Conservation (phyloP, 2,797 vertebrate genomes). For the Pseudomugil gertrudae region DNA sequence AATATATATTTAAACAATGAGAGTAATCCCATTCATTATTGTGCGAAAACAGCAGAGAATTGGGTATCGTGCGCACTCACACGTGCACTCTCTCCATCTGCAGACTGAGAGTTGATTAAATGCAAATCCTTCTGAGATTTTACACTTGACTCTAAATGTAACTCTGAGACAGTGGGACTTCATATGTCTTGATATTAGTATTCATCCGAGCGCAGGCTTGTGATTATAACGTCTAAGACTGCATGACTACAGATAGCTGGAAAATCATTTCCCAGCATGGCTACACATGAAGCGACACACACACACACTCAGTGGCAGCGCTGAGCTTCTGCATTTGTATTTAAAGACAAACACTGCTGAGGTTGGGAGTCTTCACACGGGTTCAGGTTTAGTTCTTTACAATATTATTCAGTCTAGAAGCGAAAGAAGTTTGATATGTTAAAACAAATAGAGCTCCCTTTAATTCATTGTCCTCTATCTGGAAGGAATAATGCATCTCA, state of each 20-base stretch:
- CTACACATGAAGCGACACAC: slow-evolving; percentile 24
- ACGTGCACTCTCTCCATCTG: not conserved
- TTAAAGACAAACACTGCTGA: slow-evolving; percentile 1
- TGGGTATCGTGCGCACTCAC: not conserved
- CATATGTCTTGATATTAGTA: slow-evolving; percentile 54
- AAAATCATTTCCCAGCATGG: slow-evolving; percentile 41
- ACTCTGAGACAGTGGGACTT: slow-evolving; percentile 46
- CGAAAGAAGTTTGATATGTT: not conserved
- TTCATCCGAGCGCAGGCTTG: slow-evolving; percentile 17
- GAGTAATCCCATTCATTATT: not conserved
- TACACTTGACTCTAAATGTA: slow-evolving; percentile 79
- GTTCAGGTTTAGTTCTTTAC: not conserved
- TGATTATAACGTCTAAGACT: slow-evolving; percentile 37
- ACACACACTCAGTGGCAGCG: slow-evolving; percentile 19
- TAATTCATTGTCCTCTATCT: too few species aligned
- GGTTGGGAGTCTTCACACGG: not conserved
- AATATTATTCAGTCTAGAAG: not conserved
- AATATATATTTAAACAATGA: not conserved
- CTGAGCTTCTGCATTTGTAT: slow-evolving; percentile 12
- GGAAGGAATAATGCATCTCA: too few species aligned
- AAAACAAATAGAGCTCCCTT: not conserved
- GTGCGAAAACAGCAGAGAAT: slow-evolving; percentile 1
- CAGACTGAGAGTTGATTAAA: slow-evolving; percentile 67
- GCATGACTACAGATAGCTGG: slow-evolving; percentile 38
- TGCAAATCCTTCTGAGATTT: slow-evolving; percentile 57